Evolutionary conservation across 2,888 invertebrate species (phyloP).

Genomic region (Vesta saturnalis): DNA sequence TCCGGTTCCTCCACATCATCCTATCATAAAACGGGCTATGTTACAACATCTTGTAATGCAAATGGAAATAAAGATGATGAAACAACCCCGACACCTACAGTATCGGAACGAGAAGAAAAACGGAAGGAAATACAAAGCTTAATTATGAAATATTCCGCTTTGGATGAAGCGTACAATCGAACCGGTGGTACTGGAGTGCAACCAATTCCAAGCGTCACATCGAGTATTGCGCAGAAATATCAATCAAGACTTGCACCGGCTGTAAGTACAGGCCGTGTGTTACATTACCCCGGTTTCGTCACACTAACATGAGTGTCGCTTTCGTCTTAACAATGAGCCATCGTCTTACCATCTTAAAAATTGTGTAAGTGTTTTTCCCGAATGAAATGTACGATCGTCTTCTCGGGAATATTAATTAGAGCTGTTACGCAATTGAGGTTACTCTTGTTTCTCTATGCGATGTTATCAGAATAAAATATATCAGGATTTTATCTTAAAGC

Average conservation of each 20-base stretch:
- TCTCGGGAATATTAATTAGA: slow-evolving; percentile 5
- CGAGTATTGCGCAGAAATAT: slow-evolving; percentile 58
- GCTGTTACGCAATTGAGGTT: neutral
- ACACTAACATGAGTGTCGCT: slow-evolving; percentile 51
- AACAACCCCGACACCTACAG: slow-evolving; percentile 63
- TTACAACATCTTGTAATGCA: neutral
- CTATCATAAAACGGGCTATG: slow-evolving; percentile 7
- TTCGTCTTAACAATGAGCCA: slow-evolving; percentile 44
- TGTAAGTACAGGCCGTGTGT: slow-evolving; percentile 58
- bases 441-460: neutral
- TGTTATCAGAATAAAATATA: no score
- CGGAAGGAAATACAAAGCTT: slow-evolving; percentile 85
- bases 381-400: no score
- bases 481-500: no score
- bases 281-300: slow-evolving; percentile 45
- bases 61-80: slow-evolving; percentile 59
- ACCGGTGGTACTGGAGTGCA: slow-evolving; percentile 58
- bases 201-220: slow-evolving; percentile 49
- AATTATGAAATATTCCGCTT: slow-evolving; percentile 83
- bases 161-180: slow-evolving; percentile 75
- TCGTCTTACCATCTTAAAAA: slow-evolving; percentile 44
- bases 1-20: slow-evolving; percentile 11
- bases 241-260: slow-evolving; percentile 52
- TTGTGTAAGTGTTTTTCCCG: slow-evolving; percentile 47
- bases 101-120: slow-evolving; percentile 79